Conservation (phyloP, 2,888 invertebrate genomes). For the Branchellion lobata region DNA sequence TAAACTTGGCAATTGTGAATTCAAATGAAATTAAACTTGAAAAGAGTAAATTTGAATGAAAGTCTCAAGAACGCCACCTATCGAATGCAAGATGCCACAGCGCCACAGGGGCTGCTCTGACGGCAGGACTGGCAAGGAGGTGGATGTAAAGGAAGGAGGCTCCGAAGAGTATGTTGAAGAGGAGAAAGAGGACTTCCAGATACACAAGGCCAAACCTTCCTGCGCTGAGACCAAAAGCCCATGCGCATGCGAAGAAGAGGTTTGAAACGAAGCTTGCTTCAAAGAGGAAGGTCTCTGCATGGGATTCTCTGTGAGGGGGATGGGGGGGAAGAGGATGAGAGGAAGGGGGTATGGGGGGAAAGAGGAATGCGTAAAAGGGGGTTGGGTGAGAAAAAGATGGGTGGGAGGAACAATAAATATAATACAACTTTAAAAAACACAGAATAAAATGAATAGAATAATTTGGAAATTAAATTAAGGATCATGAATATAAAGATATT, state of each 20-base stretch:
- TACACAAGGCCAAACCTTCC: conserved; percentile 56
- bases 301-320: too few relatives aligned
- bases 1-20: too few relatives aligned
- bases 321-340: too few relatives aligned
- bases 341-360: too few relatives aligned
- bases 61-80: neutral
- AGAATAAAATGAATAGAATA: neutral
- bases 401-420: neutral
- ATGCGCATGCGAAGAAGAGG: conserved; percentile 56
- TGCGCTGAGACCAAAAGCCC: conserved; percentile 59
- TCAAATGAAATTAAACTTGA: neutral
- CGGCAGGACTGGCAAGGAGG: neutral
- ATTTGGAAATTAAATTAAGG: too few relatives aligned
- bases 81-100: neutral
- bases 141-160: neutral
- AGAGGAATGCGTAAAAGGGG: too few relatives aligned
- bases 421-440: neutral
- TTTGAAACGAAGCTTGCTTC: neutral
- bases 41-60: neutral
- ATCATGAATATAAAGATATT: too few relatives aligned
- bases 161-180: conserved; percentile 45
- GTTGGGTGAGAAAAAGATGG: too few relatives aligned
- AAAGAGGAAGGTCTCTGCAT: neutral
- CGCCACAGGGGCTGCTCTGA: neutral
- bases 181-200: conserved; percentile 58